phyloP scores from a whole-genome alignment of 2,113 vertebrate genomes.

The Cervus canadensis region DNA sequence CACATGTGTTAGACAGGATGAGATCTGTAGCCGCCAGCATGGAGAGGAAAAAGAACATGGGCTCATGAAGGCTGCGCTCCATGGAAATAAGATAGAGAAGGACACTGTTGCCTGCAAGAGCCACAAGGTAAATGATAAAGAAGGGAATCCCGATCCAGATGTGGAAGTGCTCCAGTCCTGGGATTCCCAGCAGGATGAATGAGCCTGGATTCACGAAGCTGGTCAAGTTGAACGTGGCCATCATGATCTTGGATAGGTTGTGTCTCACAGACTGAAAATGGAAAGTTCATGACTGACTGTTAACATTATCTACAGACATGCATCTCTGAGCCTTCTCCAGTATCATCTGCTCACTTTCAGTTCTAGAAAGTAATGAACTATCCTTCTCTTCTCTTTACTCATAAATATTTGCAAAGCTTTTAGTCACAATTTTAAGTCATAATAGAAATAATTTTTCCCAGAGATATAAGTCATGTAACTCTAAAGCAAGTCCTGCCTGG shows the following conservation, averaged over 20 bases:
- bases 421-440: not conserved
- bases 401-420: not conserved
- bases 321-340: not conserved
- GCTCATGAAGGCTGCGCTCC: slow-evolving; percentile 19
- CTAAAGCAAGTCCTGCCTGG: not conserved
- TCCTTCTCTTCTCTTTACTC: not conserved
- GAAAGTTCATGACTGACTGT: not conserved
- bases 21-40: slow-evolving; percentile 32
- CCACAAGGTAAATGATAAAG: not conserved
- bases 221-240: not conserved
- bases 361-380: not conserved
- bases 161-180: not conserved
- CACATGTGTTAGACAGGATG: slow-evolving; percentile 13
- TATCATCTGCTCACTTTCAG: not conserved
- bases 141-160: slow-evolving; percentile 23
- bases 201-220: not conserved
- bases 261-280: not conserved
- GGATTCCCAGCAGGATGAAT: slow-evolving; percentile 45
- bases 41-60: slow-evolving; percentile 46
- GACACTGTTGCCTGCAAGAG: not conserved
- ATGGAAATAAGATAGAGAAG: slow-evolving; percentile 5
- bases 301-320: not conserved
- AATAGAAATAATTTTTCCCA: not conserved
- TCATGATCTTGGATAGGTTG: not conserved
- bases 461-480: not conserved